Evolutionary conservation across 2,888 invertebrate species (phyloP).

Genomic region (Papilio elwesi): DNA sequence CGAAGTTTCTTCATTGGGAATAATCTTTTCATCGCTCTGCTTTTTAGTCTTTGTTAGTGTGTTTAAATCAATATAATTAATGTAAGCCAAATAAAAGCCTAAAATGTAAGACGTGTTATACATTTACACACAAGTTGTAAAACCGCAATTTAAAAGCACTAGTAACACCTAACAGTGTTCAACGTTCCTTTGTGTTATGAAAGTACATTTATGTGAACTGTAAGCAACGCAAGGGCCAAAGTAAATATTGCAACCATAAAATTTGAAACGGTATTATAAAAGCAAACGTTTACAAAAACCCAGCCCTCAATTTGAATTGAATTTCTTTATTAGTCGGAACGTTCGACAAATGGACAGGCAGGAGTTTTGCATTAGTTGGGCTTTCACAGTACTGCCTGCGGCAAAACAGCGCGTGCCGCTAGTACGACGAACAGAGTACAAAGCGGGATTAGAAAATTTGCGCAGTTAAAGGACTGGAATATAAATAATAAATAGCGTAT

Average conservation of each 20-base stretch:
- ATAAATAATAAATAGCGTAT: constrained; percentile 36
- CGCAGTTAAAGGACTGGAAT: constrained; percentile 32
- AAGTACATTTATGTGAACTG: background rate
- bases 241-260: constrained; percentile 28
- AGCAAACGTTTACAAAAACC: constrained; percentile 38
- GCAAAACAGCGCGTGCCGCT: constrained; percentile 55
- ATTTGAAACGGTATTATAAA: constrained; percentile 41
- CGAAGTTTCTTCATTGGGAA: too few species aligned
- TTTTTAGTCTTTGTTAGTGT: too few species aligned
- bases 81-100: too few species aligned
- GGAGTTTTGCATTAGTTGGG: constrained; percentile 65
- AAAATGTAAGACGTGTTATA: too few species aligned
- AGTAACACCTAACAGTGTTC: too few species aligned
- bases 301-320: constrained; percentile 60
- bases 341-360: constrained; percentile 65
- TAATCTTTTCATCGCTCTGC: too few species aligned
- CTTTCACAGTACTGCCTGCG: constrained; percentile 59
- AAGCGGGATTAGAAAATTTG: constrained; percentile 36
- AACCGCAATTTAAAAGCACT: too few species aligned
- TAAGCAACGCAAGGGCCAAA: constrained; percentile 1
- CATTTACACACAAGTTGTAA: too few species aligned
- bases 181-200: too few species aligned
- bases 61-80: too few species aligned
- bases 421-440: constrained; percentile 52
- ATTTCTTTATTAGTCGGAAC: constrained; percentile 66